Evolutionary conservation across 1,140 invertebrate genomes (phyloP), one percentile per base, ranked within the genome.

Genomic region (Tetraneura akinire): DNA sequence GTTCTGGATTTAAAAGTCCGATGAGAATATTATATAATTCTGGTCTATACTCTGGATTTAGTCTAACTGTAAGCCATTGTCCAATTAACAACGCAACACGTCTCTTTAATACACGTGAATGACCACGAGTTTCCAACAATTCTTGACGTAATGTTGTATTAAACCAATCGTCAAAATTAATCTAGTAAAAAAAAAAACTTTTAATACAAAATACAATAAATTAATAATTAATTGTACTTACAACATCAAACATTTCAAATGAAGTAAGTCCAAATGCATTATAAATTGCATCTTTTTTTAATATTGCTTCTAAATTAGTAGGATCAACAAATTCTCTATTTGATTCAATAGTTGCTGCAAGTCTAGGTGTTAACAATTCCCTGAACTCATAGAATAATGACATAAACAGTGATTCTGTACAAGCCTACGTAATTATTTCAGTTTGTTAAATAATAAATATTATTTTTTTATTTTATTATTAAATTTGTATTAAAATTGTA

Each of bases 161-260:
- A 83, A 98, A 94, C 96, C 96, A 98, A 80, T 92, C 88, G 86
- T 98, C 94, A 87, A 98, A 98, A 86, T 97, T 93, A 21, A 95
- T 88, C 90, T 92, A 84, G 8, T 13, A 68, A n/a, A n/a, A 37
- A 37, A 37, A 37, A 37, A 37, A 37, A 37, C 32, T 37, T n/a
- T n/a, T n/a, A n/a, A n/a, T n/a, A n/a, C n/a, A n/a, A n/a, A n/a
- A n/a, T n/a, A n/a, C n/a, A n/a, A 37, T 4, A 37, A 37, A 37
- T 37, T 37, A 37, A 4, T 37, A 37, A 37, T 4, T 37, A 4
- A 1, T 80, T 49, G 55, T 37, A 84, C 84, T 86, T 87, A 96
- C 92, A 84, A 96, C 93, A 86, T 98, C 94, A 85, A 94, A 97
- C 66, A 98, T 88, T 83, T 97, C 94, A 86, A 94, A 96, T 0